phyloP scores from a whole-genome alignment of 2,113 vertebrate genomes.

The Sebastes fasciatus region DNA sequence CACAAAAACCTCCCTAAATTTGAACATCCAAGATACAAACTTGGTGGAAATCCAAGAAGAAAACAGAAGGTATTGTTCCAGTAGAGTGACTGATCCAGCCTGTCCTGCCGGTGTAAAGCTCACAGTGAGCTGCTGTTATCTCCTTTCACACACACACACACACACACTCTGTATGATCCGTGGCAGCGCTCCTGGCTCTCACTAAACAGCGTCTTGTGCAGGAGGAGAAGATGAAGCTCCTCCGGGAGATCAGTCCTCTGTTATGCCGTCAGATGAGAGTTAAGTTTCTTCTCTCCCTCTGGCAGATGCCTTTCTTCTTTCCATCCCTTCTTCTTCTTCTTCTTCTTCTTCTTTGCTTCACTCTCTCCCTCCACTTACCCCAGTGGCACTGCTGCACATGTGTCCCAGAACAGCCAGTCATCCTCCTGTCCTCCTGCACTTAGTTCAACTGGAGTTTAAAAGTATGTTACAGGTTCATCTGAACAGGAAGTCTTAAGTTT shows the following conservation, averaged over 20 bases:
- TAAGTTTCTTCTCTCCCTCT: background rate
- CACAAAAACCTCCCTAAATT: no score
- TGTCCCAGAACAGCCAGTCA: background rate
- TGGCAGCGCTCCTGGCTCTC: conserved; percentile 16
- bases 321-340: background rate
- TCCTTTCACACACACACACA: conserved; percentile 1
- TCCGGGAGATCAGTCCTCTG: conserved; percentile 16
- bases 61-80: no score
- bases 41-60: no score
- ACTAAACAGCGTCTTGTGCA: background rate
- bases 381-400: background rate
- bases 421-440: conserved; percentile 8
- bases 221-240: conserved; percentile 11
- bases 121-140: conserved; percentile 15
- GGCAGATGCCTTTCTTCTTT: background rate
- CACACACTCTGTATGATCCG: background rate
- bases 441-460: conserved; percentile 36
- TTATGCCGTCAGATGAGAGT: conserved; percentile 8
- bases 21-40: no score
- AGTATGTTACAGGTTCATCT: background rate
- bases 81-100: conserved; percentile 1
- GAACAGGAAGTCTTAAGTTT: background rate
- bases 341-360: background rate
- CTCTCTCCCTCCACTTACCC: background rate
- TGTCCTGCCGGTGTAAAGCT: conserved; percentile 16